Conservation (phyloP, 1,140 invertebrate species). For the Diabrotica virgifera region DNA sequence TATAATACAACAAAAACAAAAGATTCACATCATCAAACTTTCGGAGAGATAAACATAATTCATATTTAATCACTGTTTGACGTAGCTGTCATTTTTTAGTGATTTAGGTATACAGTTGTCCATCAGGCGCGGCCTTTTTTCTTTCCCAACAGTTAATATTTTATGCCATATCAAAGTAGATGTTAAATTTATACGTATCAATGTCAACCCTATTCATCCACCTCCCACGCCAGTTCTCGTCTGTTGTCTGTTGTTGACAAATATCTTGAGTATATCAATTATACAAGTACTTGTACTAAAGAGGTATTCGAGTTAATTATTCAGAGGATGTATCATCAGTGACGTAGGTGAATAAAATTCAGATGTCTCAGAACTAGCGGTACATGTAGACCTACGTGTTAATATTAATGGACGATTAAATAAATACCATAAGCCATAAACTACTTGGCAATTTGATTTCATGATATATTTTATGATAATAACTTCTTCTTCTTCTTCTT, state of each 20-base stretch:
- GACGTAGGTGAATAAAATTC: background rate
- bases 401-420: background rate
- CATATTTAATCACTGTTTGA: background rate
- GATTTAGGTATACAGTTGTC: background rate
- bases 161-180: background rate
- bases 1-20: no score
- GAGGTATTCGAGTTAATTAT: background rate
- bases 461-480: no score
- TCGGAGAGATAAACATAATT: background rate
- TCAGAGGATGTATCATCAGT: background rate
- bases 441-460: background rate
- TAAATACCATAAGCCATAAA: background rate
- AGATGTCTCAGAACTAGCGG: background rate
- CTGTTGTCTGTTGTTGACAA: background rate
- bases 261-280: background rate
- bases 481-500: no score
- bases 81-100: no score
- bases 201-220: conserved; percentile 1
- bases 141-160: background rate
- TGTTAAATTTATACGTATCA: background rate
- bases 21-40: no score
- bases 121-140: background rate
- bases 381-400: background rate
- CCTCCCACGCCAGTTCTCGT: background rate
- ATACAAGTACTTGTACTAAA: conserved; percentile 2